Conservation (phyloP, 2,888 invertebrate species). For the Hypsopygia costalis region DNA sequence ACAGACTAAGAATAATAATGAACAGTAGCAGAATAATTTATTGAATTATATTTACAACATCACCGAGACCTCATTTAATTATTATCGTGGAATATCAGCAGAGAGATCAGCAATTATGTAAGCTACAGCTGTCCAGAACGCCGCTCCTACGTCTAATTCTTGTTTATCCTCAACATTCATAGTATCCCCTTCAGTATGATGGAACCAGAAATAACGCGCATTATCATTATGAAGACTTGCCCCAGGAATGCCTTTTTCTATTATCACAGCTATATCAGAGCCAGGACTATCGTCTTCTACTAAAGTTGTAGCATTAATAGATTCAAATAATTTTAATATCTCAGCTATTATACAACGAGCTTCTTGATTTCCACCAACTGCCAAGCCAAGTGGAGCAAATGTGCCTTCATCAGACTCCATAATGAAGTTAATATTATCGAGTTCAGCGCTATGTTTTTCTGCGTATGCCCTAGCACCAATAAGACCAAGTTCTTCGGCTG, state of each 20-base stretch:
- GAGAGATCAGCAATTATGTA: constrained; percentile 90
- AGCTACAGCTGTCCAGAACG: constrained; percentile 88
- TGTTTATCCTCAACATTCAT: constrained; percentile 87
- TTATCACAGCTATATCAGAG: constrained; percentile 85
- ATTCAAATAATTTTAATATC: constrained; percentile 83
- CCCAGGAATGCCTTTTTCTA: constrained; percentile 84
- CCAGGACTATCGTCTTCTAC: constrained; percentile 79
- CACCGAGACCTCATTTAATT: not conserved
- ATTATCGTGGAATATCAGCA: constrained; percentile 82
- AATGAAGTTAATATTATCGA: constrained; percentile 84
- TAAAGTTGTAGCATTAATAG: constrained; percentile 84
- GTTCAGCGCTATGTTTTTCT: constrained; percentile 75
- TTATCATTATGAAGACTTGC: constrained; percentile 85
- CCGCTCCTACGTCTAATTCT: constrained; percentile 86
- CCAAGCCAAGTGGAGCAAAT: constrained; percentile 86
- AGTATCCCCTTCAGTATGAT: constrained; percentile 89
- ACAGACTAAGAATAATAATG: too few species aligned
- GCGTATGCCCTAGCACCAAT: constrained; percentile 85
- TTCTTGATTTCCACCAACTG: constrained; percentile 81
- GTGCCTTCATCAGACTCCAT: constrained; percentile 93
- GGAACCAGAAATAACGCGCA: constrained; percentile 86
- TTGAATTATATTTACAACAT: not conserved
- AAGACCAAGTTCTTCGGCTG: constrained; percentile 88
- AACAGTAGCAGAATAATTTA: too few species aligned
- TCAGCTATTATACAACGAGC: constrained; percentile 85